Percentiles rank a stretch among this genome's conserved stretches.
Conservation (phyloP, 2,888 invertebrate species). For the Dynastes maya region DNA sequence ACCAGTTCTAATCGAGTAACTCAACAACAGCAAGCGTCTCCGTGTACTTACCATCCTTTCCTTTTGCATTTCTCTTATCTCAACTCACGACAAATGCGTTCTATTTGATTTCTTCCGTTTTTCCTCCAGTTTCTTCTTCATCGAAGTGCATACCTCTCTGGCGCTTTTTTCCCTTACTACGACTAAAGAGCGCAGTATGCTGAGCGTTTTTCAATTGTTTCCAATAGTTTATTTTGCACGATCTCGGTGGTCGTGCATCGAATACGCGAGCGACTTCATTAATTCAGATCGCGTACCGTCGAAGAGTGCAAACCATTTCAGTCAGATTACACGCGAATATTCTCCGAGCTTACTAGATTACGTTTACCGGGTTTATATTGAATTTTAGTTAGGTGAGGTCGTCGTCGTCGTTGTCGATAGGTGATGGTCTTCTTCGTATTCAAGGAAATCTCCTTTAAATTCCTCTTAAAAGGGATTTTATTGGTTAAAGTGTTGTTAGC, state of each 20-base stretch:
- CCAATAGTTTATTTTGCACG: slow-evolving; percentile 49
- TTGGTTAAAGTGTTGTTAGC: neutral
- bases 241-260: slow-evolving; percentile 39
- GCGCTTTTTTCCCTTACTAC: slow-evolving; percentile 1
- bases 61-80: slow-evolving; percentile 25
- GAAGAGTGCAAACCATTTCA: slow-evolving; percentile 56
- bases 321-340: slow-evolving; percentile 50
- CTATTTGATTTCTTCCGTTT: slow-evolving; percentile 33
- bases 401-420: neutral
- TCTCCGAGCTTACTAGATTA: slow-evolving; percentile 48
- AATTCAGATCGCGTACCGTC: slow-evolving; percentile 40
- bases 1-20: slow-evolving; percentile 3
- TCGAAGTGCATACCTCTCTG: slow-evolving; percentile 16
- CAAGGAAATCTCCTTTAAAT: slow-evolving; percentile 13
- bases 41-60: neutral
- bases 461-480: slow-evolving; percentile 9
- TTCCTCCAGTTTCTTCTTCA: neutral
- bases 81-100: slow-evolving; percentile 36
- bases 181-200: slow-evolving; percentile 11
- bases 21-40: neutral
- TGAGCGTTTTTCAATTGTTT: slow-evolving; percentile 42
- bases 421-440: neutral
- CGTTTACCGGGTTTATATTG: slow-evolving; percentile 18
- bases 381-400: slow-evolving; percentile 24
- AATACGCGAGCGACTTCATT: slow-evolving; percentile 39